Evolutionary conservation across 2,888 invertebrate species (phyloP).

Genomic region (Rhingia campestris): DNA sequence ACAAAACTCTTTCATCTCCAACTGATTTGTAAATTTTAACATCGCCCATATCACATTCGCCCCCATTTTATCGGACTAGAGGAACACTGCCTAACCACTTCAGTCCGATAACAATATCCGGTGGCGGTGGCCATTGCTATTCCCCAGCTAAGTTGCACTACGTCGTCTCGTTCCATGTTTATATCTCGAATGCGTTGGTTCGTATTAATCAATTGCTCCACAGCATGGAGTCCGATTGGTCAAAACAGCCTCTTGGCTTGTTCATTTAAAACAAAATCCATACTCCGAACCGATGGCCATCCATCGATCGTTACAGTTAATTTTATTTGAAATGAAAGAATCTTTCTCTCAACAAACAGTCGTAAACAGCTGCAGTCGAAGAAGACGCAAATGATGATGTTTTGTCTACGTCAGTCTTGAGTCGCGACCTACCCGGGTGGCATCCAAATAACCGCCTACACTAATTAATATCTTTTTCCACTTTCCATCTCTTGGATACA

Average conservation of each 20-base stretch:
- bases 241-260: not conserved
- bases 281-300: constrained; percentile 5
- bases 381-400: constrained; percentile 9
- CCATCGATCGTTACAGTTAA: constrained; percentile 22
- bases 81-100: not conserved
- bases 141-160: constrained; percentile 4
- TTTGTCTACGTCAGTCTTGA: constrained; percentile 34
- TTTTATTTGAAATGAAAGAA: constrained; percentile 26
- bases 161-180: constrained; percentile 15
- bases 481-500: constrained; percentile 30
- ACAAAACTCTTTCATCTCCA: no score
- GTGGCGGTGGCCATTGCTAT: constrained; percentile 10
- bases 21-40: no score
- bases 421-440: constrained; percentile 43
- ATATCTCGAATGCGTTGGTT: constrained; percentile 7
- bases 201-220: constrained; percentile 25
- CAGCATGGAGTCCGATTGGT: constrained; percentile 22
- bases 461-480: constrained; percentile 48
- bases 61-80: constrained; percentile 1
- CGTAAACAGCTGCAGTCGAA: constrained; percentile 37
- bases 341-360: constrained; percentile 22
- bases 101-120: constrained; percentile 38
- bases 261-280: constrained; percentile 1
- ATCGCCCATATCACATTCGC: not conserved
- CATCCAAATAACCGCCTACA: constrained; percentile 63